A percentile compares a stretch with the other conserved stretches of the same genome.
Evolutionary conservation across 2,113 vertebrate genomes (phyloP).

Genomic region (Tetrax tetrax): DNA sequence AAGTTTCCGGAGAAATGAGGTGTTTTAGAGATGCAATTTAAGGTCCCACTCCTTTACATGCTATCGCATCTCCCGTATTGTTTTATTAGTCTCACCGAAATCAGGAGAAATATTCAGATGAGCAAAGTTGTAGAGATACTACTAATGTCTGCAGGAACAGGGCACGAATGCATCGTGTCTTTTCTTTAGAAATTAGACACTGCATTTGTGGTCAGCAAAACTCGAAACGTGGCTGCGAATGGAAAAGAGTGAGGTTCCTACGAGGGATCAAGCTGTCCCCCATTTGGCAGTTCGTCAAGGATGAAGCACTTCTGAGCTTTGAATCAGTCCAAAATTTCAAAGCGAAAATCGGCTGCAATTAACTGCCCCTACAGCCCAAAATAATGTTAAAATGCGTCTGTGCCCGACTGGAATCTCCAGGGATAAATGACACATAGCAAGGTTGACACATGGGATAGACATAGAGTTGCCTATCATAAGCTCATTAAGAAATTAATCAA

Average conservation of each 20-base stretch:
- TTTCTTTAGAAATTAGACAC: not conserved
- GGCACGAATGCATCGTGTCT: not conserved
- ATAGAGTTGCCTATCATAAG: not conserved
- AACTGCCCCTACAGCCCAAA: not conserved
- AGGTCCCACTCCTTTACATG: not conserved
- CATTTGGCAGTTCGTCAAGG: not conserved
- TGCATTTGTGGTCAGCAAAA: not conserved
- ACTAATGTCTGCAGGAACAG: not conserved
- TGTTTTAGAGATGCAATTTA: not conserved
- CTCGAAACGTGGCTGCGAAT: not conserved
- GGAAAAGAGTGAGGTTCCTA: not conserved
- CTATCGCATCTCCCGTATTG: not conserved
- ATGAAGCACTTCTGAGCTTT: not conserved
- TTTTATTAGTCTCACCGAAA: not conserved
- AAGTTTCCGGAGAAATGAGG: not conserved
- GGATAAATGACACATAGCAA: not conserved
- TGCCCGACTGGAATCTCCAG: not conserved
- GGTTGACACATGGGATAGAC: not conserved
- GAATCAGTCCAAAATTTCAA: not conserved
- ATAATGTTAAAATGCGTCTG: not conserved
- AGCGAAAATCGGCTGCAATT: slow-evolving; percentile 10
- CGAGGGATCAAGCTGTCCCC: not conserved
- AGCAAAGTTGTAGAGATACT: not conserved
- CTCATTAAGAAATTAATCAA: slow-evolving; percentile 57
- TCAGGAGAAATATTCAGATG: not conserved